A percentile compares a stretch with the other conserved stretches of the same genome.
These are phyloP conservation scores for Helogale parvula DNA, from an alignment of 2,113 vertebrate species.

Conservation along the genomic window DNA sequence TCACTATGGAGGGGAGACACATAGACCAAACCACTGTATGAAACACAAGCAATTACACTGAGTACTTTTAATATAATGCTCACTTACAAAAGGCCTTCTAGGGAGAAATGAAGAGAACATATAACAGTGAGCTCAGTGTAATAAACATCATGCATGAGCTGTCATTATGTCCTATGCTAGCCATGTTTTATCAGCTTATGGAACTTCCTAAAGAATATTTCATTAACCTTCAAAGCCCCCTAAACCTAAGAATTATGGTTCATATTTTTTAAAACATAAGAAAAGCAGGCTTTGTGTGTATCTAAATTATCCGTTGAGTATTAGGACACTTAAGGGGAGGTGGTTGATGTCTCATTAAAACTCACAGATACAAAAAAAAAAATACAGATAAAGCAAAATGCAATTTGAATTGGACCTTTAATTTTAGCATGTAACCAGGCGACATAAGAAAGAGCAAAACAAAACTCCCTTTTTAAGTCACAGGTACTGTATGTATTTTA, in stretches of 20 bases:
- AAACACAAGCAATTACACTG: slow-evolving; percentile 30
- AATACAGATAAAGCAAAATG: not conserved
- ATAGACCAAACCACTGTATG: slow-evolving; percentile 2
- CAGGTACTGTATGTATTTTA: not conserved
- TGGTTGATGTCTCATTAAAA: not conserved
- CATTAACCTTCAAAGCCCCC: slow-evolving; percentile 58
- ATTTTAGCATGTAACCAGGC: slow-evolving; percentile 4
- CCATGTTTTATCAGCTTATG: slow-evolving; percentile 56
- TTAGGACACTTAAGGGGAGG: not conserved
- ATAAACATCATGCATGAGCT: not conserved
- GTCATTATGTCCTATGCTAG: slow-evolving; percentile 6
- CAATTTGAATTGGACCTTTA: slow-evolving; percentile 19
- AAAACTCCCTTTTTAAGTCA: not conserved
- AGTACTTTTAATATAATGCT: slow-evolving; percentile 1
- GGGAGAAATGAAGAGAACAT: not conserved
- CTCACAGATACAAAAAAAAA: not conserved
- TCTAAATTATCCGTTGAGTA: not conserved
- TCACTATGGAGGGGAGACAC: not conserved
- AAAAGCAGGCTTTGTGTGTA: not conserved
- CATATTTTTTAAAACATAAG: slow-evolving; percentile 25
- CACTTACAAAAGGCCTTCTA: slow-evolving; percentile 32
- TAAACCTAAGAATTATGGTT: slow-evolving; percentile 49
- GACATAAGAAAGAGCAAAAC: not conserved
- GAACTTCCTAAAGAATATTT: slow-evolving; percentile 51
- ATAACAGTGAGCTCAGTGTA: slow-evolving; percentile 14